Conservation (phyloP, 2,888 invertebrate species). For the Choristoneura rosaceana region DNA sequence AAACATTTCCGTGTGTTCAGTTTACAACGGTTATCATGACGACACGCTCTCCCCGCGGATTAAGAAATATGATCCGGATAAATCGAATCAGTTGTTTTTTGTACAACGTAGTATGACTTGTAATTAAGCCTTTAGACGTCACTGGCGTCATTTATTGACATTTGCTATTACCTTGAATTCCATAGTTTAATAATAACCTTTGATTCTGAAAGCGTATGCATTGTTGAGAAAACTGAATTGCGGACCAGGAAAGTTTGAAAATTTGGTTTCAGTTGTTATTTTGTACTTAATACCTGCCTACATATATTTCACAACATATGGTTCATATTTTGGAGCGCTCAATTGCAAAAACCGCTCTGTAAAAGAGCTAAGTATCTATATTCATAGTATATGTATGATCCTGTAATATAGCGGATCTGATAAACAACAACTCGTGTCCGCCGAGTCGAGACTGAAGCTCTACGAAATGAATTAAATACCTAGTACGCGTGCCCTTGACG, state of each 20-base stretch:
- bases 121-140: neutral
- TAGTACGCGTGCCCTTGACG: neutral
- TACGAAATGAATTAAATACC: neutral
- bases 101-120: slow-evolving; percentile 11
- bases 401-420: neutral
- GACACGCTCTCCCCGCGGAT: slow-evolving; percentile 14
- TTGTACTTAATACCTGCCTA: too few species aligned
- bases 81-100: slow-evolving; percentile 6
- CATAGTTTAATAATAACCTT: neutral
- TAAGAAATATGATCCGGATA: slow-evolving; percentile 12
- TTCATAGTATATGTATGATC: too few species aligned
- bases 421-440: neutral
- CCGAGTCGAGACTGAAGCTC: neutral
- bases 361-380: too few species aligned
- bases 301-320: too few species aligned
- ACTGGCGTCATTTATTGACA: neutral
- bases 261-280: too few species aligned
- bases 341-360: too few species aligned
- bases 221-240: neutral
- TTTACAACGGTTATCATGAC: slow-evolving; percentile 20
- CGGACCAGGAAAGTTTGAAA: too few species aligned
- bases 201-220: neutral
- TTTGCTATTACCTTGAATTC: neutral
- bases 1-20: slow-evolving; percentile 17
- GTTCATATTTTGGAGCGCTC: too few species aligned